These are phyloP conservation scores for Papilio elwesi DNA, from an alignment of 2,888 invertebrate genomes.

Conservation along the genomic window DNA sequence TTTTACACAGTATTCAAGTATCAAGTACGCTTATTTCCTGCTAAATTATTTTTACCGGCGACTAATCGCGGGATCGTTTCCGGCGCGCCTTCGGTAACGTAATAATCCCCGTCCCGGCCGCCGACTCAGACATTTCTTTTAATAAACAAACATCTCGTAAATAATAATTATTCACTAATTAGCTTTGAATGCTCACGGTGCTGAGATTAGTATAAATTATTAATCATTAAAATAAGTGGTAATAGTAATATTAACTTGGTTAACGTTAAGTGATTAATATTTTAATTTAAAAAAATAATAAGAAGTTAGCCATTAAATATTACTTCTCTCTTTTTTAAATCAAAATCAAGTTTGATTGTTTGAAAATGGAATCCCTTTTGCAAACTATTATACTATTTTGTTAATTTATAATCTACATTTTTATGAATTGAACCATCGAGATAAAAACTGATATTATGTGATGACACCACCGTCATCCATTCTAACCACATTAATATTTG, in stretches of 20 bases:
- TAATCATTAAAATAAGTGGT: background rate
- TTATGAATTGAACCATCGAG: too few species aligned
- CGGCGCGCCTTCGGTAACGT: constrained; percentile 48
- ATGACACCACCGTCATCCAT: too few species aligned
- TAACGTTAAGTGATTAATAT: too few species aligned
- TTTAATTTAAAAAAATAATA: too few species aligned
- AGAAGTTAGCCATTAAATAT: too few species aligned
- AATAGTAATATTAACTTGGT: background rate
- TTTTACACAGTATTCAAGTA: constrained; percentile 23
- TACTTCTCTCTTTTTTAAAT: background rate
- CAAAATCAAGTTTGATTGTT: background rate
- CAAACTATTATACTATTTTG: too few species aligned
- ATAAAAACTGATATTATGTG: too few species aligned
- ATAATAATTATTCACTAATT: background rate
- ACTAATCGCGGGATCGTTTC: constrained; percentile 51
- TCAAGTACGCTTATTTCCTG: constrained; percentile 51
- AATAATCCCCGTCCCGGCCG: constrained; percentile 6
- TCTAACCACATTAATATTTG: too few species aligned
- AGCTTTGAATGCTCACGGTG: background rate
- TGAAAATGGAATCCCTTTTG: too few species aligned
- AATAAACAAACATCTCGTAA: constrained; percentile 30
- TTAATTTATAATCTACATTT: too few species aligned
- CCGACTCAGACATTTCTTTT: background rate
- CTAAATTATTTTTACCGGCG: constrained; percentile 58
- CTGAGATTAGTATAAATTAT: too few species aligned